Conservation (phyloP, 2,888 invertebrate genomes). For the Blomia tropicalis region DNA sequence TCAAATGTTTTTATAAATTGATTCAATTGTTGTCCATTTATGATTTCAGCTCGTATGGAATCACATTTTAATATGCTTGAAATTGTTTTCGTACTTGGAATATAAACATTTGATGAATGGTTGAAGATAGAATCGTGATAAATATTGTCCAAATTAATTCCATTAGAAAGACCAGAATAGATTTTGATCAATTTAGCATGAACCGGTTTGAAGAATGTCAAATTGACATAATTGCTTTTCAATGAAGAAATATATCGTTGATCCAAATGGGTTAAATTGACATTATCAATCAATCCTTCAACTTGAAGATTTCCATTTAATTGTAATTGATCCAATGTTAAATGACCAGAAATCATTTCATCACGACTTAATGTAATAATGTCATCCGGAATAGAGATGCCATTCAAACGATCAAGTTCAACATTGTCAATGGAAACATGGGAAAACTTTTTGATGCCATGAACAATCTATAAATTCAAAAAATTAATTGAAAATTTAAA, state of each 20-base stretch:
- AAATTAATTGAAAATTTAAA: neutral
- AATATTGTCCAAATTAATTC: neutral
- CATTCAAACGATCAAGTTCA: neutral
- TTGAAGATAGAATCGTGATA: neutral
- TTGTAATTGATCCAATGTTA: neutral
- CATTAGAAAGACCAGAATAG: neutral
- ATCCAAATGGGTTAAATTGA: constrained; percentile 7
- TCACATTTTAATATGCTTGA: neutral
- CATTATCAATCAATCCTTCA: neutral
- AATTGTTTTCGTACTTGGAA: neutral
- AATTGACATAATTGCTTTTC: neutral
- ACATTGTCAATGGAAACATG: neutral
- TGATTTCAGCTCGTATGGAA: neutral
- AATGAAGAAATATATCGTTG: neutral
- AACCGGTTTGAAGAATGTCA: constrained; percentile 1
- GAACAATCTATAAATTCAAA: neutral
- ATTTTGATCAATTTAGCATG: neutral
- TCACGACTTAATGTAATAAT: constrained; percentile 1
- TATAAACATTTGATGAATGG: neutral
- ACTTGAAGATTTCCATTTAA: neutral
- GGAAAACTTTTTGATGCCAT: neutral
- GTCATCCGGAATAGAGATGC: neutral
- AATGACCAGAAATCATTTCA: neutral
- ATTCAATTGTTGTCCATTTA: neutral
- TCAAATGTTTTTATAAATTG: neutral